Evolutionary conservation across 2,888 invertebrate genomes (phyloP).

Genomic region (Caenorhabditis becei): DNA sequence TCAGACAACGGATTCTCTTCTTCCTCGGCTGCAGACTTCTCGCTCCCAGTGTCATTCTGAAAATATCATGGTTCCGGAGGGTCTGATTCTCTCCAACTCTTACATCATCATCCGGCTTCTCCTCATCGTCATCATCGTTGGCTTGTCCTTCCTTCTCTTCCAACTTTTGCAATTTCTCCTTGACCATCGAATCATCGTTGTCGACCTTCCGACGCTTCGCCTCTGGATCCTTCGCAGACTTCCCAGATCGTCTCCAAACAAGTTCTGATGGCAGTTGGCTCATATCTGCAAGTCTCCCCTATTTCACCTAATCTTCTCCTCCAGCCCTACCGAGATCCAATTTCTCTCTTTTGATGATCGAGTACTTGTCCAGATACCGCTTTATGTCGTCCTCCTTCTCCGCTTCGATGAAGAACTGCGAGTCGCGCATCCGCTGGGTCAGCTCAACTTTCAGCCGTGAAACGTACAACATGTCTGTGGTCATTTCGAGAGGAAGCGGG

Average conservation of each 20-base stretch:
- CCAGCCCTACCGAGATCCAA: conserved; percentile 64
- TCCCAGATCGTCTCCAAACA: conserved; percentile 46
- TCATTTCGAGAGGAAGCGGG: conserved; percentile 70
- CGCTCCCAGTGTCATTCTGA: conserved; percentile 63
- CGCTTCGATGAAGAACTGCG: conserved; percentile 72
- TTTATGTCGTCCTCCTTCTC: conserved; percentile 72
- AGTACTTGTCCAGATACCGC: conserved; percentile 80
- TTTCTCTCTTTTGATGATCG: conserved; percentile 62
- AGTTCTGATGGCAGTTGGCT: conserved; percentile 65
- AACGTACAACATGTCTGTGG: conserved; percentile 72
- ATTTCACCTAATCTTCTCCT: neutral
- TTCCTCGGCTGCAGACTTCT: conserved; percentile 63
- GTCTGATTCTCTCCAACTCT: neutral
- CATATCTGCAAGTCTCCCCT: conserved; percentile 46
- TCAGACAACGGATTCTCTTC: conserved; percentile 70
- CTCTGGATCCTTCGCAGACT: conserved; percentile 19
- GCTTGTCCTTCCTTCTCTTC: conserved; percentile 65
- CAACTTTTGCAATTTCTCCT: conserved; percentile 64
- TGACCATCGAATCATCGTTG: conserved; percentile 40
- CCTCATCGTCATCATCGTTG: conserved; percentile 58
- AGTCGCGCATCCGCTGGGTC: conserved; percentile 72
- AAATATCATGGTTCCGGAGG: conserved; percentile 4
- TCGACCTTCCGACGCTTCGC: conserved; percentile 61
- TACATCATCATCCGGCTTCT: conserved; percentile 53
- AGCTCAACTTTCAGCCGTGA: conserved; percentile 71